phyloP scores from a whole-genome alignment of 2,888 invertebrate species.

The Cynaeus angustus region DNA sequence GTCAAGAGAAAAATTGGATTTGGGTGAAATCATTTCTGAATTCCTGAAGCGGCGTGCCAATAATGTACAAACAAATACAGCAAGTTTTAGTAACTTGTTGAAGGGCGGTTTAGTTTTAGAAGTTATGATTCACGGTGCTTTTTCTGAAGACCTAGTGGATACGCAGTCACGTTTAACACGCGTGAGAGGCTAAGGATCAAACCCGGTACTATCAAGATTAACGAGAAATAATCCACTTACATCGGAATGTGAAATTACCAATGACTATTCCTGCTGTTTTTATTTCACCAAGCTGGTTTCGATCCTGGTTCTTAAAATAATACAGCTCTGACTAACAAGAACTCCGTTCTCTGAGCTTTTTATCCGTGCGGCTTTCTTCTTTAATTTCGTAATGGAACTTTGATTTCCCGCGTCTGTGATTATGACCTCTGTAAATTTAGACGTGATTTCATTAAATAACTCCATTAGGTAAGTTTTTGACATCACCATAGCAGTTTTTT shows the following conservation, averaged over 20 bases:
- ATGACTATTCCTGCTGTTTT: slow-evolving; percentile 13
- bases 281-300: slow-evolving; percentile 13
- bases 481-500: slow-evolving; percentile 9
- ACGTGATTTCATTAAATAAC: not conserved
- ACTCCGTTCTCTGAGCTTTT: slow-evolving; percentile 3
- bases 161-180: slow-evolving; percentile 22
- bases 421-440: slow-evolving; percentile 12
- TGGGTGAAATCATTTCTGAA: slow-evolving; percentile 27
- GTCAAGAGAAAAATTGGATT: slow-evolving; percentile 22
- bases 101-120: not conserved
- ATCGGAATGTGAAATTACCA: slow-evolving; percentile 33
- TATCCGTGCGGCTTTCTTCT: not conserved
- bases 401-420: slow-evolving; percentile 16
- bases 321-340: not conserved
- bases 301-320: slow-evolving; percentile 5
- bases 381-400: slow-evolving; percentile 24
- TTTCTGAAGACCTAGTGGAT: not conserved
- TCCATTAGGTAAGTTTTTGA: slow-evolving; percentile 22
- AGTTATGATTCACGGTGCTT: not conserved
- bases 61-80: not conserved
- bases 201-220: slow-evolving; percentile 20
- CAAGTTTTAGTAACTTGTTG: slow-evolving; percentile 1
- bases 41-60: not conserved
- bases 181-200: slow-evolving; percentile 29
- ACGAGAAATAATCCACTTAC: slow-evolving; percentile 22